These are phyloP conservation scores for Lasioglossum marginatum DNA, from an alignment of 2,888 invertebrate species.

Conservation along the genomic window DNA sequence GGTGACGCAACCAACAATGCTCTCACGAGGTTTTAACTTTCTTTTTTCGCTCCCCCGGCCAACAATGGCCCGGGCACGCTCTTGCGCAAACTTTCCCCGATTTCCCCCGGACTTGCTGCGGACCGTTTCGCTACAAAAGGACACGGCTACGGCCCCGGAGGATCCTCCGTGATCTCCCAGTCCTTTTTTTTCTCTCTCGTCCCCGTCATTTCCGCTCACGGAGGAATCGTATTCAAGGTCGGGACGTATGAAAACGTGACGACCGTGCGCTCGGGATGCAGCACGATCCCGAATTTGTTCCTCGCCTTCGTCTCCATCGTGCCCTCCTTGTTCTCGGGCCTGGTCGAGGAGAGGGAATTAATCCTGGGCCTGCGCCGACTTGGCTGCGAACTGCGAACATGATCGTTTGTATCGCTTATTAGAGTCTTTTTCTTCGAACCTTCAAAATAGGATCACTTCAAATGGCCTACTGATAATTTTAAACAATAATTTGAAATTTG, in stretches of 20 bases:
- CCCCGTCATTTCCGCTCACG: conserved; percentile 36
- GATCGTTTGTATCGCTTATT: background rate
- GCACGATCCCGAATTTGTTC: conserved; percentile 32
- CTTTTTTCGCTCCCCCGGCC: conserved; percentile 73
- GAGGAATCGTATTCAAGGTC: conserved; percentile 51
- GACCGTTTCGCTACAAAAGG: conserved; percentile 54
- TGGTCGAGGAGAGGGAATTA: background rate
- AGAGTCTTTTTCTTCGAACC: background rate
- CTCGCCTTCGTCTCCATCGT: background rate
- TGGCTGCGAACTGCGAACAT: background rate
- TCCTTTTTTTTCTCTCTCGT: conserved; percentile 26
- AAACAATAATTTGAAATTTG: background rate
- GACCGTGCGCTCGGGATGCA: conserved; percentile 12
- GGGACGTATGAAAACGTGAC: conserved; percentile 49
- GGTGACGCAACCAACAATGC: conserved; percentile 83
- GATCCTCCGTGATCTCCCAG: conserved; percentile 21
- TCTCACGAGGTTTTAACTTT: conserved; percentile 79
- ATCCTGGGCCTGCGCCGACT: background rate
- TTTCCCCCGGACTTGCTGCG: conserved; percentile 70
- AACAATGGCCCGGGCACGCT: conserved; percentile 73
- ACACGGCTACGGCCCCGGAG: conserved; percentile 13
- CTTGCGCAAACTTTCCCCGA: conserved; percentile 83
- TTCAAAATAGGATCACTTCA: background rate
- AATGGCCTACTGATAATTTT: background rate
- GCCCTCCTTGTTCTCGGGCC: background rate